phyloP scores from a whole-genome alignment of 1,140 invertebrate species.

The Polypedilum pembai region DNA sequence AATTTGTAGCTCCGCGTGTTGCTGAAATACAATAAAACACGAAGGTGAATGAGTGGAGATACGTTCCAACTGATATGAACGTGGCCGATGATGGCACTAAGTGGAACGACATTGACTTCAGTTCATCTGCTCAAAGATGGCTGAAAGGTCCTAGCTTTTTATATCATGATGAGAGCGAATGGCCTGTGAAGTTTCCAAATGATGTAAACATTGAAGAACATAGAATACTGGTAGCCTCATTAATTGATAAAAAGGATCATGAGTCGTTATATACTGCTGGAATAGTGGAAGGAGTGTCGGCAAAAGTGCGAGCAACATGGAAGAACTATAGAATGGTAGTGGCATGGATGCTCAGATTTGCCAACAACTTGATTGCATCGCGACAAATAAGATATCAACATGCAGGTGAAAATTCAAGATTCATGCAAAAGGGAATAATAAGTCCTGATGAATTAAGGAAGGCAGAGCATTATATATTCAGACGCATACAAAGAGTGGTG shows the following conservation, averaged over 20 bases:
- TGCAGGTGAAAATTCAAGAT: too few relatives aligned
- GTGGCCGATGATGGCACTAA: conserved; percentile 35
- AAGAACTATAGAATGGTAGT: not conserved
- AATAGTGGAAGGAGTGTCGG: not conserved
- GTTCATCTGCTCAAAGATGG: too few relatives aligned
- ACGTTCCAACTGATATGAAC: conserved; percentile 36
- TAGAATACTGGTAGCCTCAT: not conserved
- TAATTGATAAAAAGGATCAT: not conserved
- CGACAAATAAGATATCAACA: too few relatives aligned
- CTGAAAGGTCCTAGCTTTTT: not conserved
- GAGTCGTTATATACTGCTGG: not conserved
- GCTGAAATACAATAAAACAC: conserved; percentile 35
- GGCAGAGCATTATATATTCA: not conserved
- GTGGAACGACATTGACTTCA: not conserved
- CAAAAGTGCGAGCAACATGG: not conserved
- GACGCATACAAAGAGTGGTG: not conserved
- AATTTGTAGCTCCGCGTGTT: conserved; percentile 37
- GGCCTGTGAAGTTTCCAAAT: not conserved
- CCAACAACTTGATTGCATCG: not conserved
- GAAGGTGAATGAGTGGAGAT: conserved; percentile 33
- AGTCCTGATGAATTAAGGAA: not conserved
- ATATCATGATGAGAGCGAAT: not conserved
- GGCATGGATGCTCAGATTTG: not conserved
- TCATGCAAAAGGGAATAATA: too few relatives aligned
- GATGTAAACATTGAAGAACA: not conserved